A percentile compares a stretch with the other conserved stretches of the same genome.
These are phyloP conservation scores for Loripinus fragilis DNA, from an alignment of 2,888 invertebrate species.

Conservation along the genomic window DNA sequence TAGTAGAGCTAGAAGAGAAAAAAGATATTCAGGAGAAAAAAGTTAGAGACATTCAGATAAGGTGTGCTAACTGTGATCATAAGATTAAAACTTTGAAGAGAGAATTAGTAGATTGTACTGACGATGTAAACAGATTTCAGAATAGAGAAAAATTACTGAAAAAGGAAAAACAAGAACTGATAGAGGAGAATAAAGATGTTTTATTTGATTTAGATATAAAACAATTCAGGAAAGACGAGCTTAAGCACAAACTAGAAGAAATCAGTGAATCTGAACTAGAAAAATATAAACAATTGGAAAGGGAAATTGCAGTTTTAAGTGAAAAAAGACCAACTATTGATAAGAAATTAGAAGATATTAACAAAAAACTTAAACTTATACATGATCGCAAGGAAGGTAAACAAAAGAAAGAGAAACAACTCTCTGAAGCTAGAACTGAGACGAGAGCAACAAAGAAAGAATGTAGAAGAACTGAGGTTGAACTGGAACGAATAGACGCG, in stretches of 20 bases:
- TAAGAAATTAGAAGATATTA: conserved; percentile 70
- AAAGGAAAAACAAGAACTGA: conserved; percentile 63
- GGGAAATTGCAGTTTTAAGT: conserved; percentile 65
- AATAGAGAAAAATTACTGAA: conserved; percentile 63
- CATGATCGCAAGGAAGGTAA: conserved; percentile 60
- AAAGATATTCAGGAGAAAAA: conserved; percentile 58
- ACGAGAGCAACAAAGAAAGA: conserved; percentile 59
- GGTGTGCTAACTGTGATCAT: conserved; percentile 70
- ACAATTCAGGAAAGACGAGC: conserved; percentile 64
- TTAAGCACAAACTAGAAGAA: conserved; percentile 39
- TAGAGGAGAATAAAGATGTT: conserved; percentile 69
- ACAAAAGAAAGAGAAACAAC: conserved; percentile 54
- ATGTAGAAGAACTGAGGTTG: conserved; percentile 66
- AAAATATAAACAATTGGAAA: conserved; percentile 41
- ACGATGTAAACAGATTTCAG: conserved; percentile 68
- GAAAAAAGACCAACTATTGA: conserved; percentile 66
- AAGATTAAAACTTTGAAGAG: conserved; percentile 65
- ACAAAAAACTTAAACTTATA: conserved; percentile 68
- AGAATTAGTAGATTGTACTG: conserved; percentile 59
- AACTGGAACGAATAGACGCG: conserved; percentile 68
- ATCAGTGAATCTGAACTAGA: conserved; percentile 54
- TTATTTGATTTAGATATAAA: conserved; percentile 74
- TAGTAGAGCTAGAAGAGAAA: conserved; percentile 69
- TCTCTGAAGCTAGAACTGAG: conserved; percentile 59
- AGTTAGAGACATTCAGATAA: conserved; percentile 65